These are phyloP conservation scores for Calonectris borealis DNA, from an alignment of 2,113 vertebrate species.

Conservation along the genomic window DNA sequence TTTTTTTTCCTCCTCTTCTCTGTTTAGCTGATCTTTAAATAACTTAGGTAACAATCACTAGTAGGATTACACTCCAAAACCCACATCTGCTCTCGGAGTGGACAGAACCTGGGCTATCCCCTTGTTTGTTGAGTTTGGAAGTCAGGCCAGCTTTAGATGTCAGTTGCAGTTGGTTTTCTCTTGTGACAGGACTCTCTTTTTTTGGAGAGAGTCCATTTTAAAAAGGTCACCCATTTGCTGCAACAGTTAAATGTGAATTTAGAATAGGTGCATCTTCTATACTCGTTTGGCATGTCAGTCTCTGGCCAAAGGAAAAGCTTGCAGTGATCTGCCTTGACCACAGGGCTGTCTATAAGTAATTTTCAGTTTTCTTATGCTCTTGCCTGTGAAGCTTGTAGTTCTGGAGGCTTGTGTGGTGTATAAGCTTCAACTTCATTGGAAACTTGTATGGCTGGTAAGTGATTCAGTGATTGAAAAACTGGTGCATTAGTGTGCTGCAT, in stretches of 20 bases:
- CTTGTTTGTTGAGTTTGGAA: neutral
- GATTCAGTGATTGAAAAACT: neutral
- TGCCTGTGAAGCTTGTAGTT: neutral
- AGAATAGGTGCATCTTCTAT: neutral
- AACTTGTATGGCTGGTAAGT: neutral
- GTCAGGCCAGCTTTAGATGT: neutral
- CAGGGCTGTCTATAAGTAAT: neutral
- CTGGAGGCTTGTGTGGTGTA: neutral
- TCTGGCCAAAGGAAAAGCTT: neutral
- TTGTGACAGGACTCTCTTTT: neutral
- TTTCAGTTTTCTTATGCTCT: neutral
- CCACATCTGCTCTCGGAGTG: neutral
- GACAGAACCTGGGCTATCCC: neutral
- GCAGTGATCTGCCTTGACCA: neutral
- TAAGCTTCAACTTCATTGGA: neutral
- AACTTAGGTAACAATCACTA: neutral
- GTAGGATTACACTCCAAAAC: neutral
- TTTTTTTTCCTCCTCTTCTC: neutral
- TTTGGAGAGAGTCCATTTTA: neutral
- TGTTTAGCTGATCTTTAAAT: neutral
- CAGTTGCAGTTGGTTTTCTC: neutral
- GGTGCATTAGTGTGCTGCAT: neutral
- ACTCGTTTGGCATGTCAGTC: neutral
- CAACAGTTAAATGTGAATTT: neutral
- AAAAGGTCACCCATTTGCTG: neutral